Evolutionary conservation across 2,797 vertebrate genomes (phyloP), one percentile per base, ranked within the genome.

Genomic region (Micropoecilia bifurca): DNA sequence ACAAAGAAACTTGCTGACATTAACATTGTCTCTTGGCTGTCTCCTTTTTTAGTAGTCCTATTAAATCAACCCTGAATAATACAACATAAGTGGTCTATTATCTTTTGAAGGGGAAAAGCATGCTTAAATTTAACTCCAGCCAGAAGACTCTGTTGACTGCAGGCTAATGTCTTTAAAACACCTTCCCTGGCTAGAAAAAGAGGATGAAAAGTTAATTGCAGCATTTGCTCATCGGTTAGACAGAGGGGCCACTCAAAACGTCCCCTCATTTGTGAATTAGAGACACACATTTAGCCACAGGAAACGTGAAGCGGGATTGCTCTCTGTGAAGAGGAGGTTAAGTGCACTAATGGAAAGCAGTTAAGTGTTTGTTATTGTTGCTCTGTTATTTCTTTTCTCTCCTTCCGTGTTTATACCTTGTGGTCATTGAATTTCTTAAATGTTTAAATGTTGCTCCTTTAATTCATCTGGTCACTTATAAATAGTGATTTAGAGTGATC

Each of bases 211-310:
- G 96, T 96, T 97, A 97, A 97, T 97, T 97, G 97, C 96, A 96
- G 97, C 96, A 96, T 97, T 97, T 97, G 96, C 97, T 97, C 97
- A 97, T 22, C 94, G 94, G 95, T 89, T 93, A 96, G 96, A 97
- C 96, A 96, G 97, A 97, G 97, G 39, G 97, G 96, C 96, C 97
- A 97, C 96, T 95, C 95, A 96, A 97, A 97, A 97, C 95, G 96
- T 97, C 96, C 95, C 94, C 96, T 97, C 90, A 92, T 93, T 97
- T 97, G 96, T 97, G 97, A 97, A 97, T 97, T 97, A 97, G 95
- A 96, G 90, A 96, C 96, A 96, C 95, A 88, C 94, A 94, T 97
- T 98, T 97, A 97, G 96, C 92, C 93, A 91, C 88, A 90, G 91
- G 91, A 92, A 90, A 89, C 87, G 89, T 91, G 92, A 92, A 93